A percentile compares a stretch with the other conserved stretches of the same genome.
Evolutionary conservation across 2,113 vertebrate species (phyloP).

Genomic region (Odocoileus hemionus): DNA sequence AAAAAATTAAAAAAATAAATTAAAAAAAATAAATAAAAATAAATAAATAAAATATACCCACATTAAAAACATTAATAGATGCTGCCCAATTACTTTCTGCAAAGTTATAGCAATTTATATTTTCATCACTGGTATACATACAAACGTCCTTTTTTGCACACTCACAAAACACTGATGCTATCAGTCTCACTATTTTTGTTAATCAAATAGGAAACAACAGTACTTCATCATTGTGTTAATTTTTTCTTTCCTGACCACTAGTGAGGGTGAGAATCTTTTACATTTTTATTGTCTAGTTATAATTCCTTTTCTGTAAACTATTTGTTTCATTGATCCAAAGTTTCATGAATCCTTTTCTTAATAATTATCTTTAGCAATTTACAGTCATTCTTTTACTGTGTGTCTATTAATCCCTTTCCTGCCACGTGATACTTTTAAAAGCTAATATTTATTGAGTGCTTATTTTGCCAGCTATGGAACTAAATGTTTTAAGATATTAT

Average conservation of each 20-base stretch:
- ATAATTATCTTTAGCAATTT: not conserved
- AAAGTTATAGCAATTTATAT: not conserved
- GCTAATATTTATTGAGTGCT: not conserved
- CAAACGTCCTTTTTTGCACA: not conserved
- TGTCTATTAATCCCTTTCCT: not conserved
- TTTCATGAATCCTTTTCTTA: not conserved
- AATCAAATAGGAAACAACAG: not conserved
- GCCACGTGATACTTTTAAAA: not conserved
- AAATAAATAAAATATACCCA: constrained; percentile 14
- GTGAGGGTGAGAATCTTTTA: not conserved
- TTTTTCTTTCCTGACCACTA: not conserved
- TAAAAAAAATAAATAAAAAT: too few relatives aligned
- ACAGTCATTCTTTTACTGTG: not conserved
- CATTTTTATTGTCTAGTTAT: not conserved
- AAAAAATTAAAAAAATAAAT: too few relatives aligned
- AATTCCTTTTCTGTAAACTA: not conserved
- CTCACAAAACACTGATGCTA: not conserved
- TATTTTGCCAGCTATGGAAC: not conserved
- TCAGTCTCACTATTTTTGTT: not conserved
- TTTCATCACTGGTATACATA: not conserved
- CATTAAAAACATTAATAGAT: not conserved
- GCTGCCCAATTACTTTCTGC: not conserved
- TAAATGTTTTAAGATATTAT: not conserved
- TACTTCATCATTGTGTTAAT: not conserved
- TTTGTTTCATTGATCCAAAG: not conserved